phyloP scores from a whole-genome alignment of 2,888 invertebrate species.

The Acanthopleura granulata region DNA sequence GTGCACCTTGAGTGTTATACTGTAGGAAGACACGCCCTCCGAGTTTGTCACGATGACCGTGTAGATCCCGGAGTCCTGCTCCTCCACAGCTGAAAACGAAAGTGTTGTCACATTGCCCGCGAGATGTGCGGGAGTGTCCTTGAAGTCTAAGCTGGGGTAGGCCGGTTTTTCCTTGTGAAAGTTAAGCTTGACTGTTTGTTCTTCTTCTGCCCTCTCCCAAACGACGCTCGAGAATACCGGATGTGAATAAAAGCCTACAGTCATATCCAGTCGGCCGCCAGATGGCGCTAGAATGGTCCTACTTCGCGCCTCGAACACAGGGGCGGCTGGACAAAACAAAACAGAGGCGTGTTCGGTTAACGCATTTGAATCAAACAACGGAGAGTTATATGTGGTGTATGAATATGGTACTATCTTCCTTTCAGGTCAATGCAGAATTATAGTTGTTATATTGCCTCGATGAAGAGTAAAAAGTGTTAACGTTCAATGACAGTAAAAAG shows the following conservation, averaged over 20 bases:
- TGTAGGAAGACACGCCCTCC: background rate
- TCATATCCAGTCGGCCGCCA: conserved; percentile 5
- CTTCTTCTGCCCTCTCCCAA: background rate
- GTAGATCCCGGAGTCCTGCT: background rate
- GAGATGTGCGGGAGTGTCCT: background rate
- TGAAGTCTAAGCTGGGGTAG: conserved; percentile 5
- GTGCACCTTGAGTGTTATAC: background rate
- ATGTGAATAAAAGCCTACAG: conserved; percentile 4
- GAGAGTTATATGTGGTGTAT: no score
- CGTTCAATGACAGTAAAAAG: no score
- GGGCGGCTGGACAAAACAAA: background rate
- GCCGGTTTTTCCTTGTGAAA: background rate
- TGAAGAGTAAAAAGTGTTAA: no score
- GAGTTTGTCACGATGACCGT: conserved; percentile 5
- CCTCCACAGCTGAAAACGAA: background rate
- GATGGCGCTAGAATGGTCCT: background rate
- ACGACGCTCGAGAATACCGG: background rate
- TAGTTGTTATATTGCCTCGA: no score
- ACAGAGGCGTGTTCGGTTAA: no score
- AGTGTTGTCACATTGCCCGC: background rate
- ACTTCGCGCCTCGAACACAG: background rate
- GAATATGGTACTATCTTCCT: no score
- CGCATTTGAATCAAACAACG: no score
- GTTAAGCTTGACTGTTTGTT: background rate
- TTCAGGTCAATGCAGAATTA: no score